Conservation (phyloP, 2,113 vertebrate species). For the Anhinga anhinga region DNA sequence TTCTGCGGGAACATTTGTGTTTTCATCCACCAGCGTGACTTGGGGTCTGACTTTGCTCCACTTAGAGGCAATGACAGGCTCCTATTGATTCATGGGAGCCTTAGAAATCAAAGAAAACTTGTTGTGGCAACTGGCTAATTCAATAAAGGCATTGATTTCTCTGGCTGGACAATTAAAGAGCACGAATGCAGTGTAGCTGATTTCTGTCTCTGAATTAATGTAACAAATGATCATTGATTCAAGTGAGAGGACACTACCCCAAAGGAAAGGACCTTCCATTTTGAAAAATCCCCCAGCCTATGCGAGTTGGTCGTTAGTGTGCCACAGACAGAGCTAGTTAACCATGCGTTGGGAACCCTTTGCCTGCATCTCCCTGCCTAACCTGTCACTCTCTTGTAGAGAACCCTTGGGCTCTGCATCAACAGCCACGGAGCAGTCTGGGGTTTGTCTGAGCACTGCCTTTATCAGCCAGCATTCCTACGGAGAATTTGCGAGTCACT, state of each 20-base stretch:
- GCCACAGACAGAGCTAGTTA: neutral
- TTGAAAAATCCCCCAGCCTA: neutral
- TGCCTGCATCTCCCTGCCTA: neutral
- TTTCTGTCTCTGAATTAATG: constrained; percentile 61
- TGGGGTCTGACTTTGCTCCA: neutral
- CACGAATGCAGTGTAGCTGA: constrained; percentile 34
- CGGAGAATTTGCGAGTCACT: neutral
- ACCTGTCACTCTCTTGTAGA: neutral
- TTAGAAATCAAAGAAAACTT: constrained; percentile 63
- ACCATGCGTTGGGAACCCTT: neutral
- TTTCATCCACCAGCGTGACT: neutral
- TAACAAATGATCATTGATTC: constrained; percentile 64
- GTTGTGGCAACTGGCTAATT: constrained; percentile 54
- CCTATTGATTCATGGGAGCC: constrained; percentile 35
- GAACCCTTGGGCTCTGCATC: neutral
- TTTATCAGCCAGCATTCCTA: neutral
- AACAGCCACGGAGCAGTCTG: neutral
- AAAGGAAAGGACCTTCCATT: neutral
- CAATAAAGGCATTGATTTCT: constrained; percentile 70
- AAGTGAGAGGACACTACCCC: neutral
- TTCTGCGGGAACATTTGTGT: neutral
- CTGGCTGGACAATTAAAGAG: constrained; percentile 55
- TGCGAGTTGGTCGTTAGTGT: neutral
- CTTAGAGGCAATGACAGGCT: neutral
- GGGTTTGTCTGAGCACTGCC: neutral